These are phyloP conservation scores for Scomberomorus guttatus DNA, from an alignment of 2,797 vertebrate species.

Conservation along the genomic window DNA sequence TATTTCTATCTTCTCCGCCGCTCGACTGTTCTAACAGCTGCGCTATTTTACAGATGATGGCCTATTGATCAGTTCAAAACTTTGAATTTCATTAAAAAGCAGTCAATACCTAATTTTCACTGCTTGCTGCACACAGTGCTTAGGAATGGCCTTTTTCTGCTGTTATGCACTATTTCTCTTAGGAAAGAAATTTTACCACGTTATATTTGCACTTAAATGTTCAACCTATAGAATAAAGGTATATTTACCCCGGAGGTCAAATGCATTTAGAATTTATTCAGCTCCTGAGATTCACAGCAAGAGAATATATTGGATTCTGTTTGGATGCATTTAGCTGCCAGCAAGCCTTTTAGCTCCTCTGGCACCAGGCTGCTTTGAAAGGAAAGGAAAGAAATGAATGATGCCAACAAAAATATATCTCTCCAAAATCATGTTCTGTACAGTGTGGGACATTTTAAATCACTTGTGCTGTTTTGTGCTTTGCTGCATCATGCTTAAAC, in stretches of 20 bases:
- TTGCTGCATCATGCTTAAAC: constrained; percentile 52
- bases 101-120: constrained; percentile 89
- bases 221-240: constrained; percentile 46
- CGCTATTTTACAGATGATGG: constrained; percentile 84
- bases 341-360: constrained; percentile 75
- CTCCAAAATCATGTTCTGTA: constrained; percentile 67
- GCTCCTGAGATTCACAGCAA: constrained; percentile 64
- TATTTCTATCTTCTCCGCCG: constrained; percentile 65
- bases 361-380: constrained; percentile 58
- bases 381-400: constrained; percentile 62
- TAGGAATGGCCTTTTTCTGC: constrained; percentile 75
- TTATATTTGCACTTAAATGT: constrained; percentile 67
- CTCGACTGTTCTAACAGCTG: constrained; percentile 71
- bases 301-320: constrained; percentile 65
- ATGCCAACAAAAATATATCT: constrained; percentile 73
- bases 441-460: constrained; percentile 61
- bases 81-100: constrained; percentile 89
- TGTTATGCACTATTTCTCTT: constrained; percentile 73
- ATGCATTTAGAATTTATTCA: constrained; percentile 71
- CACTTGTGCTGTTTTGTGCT: constrained; percentile 44
- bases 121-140: constrained; percentile 79
- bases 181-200: constrained; percentile 57
- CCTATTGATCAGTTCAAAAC: constrained; percentile 87
- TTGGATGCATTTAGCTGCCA: constrained; percentile 79
- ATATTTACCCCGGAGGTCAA: constrained; percentile 63